Evolutionary conservation across 2,113 vertebrate species (phyloP).

Genomic region (Scytalopus superciliaris): DNA sequence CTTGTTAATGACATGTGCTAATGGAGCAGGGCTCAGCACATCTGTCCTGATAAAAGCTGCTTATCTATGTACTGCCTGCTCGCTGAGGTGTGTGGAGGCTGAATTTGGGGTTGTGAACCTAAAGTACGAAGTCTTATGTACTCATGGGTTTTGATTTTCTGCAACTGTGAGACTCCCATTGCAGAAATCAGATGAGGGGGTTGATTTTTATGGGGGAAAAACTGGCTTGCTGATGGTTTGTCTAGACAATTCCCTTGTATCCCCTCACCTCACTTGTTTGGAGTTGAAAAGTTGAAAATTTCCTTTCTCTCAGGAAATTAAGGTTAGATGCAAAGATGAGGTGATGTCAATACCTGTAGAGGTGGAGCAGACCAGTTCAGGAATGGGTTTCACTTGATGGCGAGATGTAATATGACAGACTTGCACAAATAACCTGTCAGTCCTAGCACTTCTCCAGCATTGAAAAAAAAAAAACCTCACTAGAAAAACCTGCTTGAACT

Average conservation of each 20-base stretch:
- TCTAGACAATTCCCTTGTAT: background rate
- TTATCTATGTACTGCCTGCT: background rate
- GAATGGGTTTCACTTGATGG: background rate
- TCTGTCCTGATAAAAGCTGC: background rate
- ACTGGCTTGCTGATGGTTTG: background rate
- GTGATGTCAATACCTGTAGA: accelerated
- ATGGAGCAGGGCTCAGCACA: background rate
- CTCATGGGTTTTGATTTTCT: background rate
- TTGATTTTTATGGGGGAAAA: background rate
- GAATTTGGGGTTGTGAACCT: background rate
- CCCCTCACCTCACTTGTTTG: background rate
- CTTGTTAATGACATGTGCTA: background rate
- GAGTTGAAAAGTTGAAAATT: background rate
- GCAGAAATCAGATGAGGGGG: background rate
- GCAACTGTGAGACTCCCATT: background rate
- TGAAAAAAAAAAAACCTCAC: too few relatives aligned
- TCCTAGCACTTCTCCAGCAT: background rate
- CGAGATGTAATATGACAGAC: background rate
- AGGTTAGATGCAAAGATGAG: background rate
- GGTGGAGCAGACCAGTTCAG: background rate
- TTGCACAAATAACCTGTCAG: background rate
- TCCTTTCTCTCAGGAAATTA: background rate
- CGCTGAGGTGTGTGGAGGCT: accelerated
- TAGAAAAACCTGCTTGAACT: background rate
- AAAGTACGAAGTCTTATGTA: accelerated